Evolutionary conservation across 2,797 vertebrate genomes (phyloP).

Genomic region (Cryptoblepharus egeriae): DNA sequence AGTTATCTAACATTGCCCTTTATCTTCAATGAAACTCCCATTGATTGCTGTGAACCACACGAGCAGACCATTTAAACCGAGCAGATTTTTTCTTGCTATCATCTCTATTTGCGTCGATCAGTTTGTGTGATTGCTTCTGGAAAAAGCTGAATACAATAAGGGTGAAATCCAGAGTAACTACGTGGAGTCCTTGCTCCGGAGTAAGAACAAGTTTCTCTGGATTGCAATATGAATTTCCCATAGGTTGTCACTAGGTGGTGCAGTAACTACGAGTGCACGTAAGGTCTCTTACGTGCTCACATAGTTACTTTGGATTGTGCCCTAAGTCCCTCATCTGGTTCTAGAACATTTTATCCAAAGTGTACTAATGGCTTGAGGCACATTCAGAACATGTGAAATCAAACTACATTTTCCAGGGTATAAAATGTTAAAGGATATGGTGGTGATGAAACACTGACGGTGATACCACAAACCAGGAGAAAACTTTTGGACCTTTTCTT

Average conservation of each 20-base stretch:
- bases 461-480: not conserved
- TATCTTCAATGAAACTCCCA: not conserved
- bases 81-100: not conserved
- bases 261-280: too few species aligned
- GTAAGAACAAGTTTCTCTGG: too few species aligned
- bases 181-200: too few species aligned
- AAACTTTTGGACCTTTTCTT: too few species aligned
- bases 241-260: too few species aligned
- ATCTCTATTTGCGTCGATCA: not conserved
- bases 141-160: not conserved
- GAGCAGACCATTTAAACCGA: not conserved
- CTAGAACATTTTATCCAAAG: not conserved
- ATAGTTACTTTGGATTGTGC: too few species aligned
- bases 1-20: not conserved
- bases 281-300: too few species aligned
- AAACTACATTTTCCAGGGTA: not conserved
- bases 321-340: not conserved
- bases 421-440: not conserved
- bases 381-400: not conserved
- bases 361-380: not conserved
- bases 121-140: too few species aligned
- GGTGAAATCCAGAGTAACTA: too few species aligned
- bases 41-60: not conserved
- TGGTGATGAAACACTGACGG: too few species aligned
- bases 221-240: too few species aligned